Conservation (phyloP, 2,888 invertebrate genomes). For the Amaurobius ferox region DNA sequence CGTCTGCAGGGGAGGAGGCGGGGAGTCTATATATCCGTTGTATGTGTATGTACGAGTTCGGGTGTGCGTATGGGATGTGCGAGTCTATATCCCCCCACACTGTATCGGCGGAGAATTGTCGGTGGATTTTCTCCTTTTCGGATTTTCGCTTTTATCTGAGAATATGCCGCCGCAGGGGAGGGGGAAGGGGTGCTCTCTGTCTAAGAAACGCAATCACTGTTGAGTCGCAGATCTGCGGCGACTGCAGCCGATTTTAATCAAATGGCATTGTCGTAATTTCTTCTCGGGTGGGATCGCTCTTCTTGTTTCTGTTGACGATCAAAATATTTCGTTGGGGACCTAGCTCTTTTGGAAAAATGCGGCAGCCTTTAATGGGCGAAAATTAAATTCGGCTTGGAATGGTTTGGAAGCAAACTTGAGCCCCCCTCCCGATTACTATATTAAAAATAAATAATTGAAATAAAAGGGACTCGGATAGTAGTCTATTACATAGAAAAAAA, state of each 20-base stretch:
- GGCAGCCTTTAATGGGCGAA: no score
- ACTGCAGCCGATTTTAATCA: neutral
- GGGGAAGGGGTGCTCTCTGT: neutral
- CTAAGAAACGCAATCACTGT: slow-evolving; percentile 16
- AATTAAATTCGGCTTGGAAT: no score
- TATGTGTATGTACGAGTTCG: slow-evolving; percentile 8
- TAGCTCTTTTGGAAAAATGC: no score
- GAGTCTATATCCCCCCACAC: neutral
- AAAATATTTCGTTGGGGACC: no score
- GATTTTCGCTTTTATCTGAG: slow-evolving; percentile 1
- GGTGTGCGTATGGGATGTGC: neutral
- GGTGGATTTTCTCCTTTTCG: slow-evolving; percentile 44
- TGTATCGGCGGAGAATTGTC: slow-evolving; percentile 32
- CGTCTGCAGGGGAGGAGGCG: neutral
- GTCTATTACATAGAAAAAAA: no score
- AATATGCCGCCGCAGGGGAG: neutral
- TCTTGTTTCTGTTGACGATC: no score
- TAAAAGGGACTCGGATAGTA: no score
- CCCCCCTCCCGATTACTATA: no score
- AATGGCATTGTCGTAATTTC: slow-evolving; percentile 2
- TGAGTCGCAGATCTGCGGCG: neutral
- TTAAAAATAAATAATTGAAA: no score
- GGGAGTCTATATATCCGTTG: slow-evolving; percentile 22
- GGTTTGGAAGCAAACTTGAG: no score
- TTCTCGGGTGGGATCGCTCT: neutral